These are phyloP conservation scores for Orycteropus afer DNA, from an alignment of 2,113 vertebrate species.

Conservation along the genomic window DNA sequence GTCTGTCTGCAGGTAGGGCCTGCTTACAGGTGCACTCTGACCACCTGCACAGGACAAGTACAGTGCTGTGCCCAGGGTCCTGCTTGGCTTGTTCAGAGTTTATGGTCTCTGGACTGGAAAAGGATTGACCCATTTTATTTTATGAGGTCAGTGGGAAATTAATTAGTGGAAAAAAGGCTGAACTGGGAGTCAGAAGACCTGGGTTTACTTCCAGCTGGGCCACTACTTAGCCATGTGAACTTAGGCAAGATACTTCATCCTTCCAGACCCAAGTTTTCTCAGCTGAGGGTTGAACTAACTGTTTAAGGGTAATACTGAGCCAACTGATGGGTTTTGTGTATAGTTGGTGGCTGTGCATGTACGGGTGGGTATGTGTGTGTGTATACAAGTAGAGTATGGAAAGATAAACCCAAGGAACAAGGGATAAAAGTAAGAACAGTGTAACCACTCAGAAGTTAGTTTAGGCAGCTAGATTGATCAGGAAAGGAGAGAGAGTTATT, in stretches of 20 bases:
- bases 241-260: background rate
- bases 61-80: background rate
- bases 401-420: background rate
- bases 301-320: background rate
- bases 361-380: background rate
- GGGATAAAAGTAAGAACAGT: background rate
- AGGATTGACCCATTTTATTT: conserved; percentile 33
- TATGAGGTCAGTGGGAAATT: conserved; percentile 61
- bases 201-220: background rate
- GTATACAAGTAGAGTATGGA: background rate
- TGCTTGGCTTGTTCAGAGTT: background rate
- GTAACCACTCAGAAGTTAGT: background rate
- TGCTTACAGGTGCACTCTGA: background rate
- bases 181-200: background rate
- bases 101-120: conserved; percentile 13
- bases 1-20: background rate
- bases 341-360: background rate
- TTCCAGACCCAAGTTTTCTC: background rate
- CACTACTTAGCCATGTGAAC: background rate
- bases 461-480: background rate
- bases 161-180: background rate
- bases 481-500: background rate
- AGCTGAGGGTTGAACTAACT: background rate
- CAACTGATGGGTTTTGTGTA: background rate
- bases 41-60: background rate